Conservation (phyloP, 2,888 invertebrate genomes). For the Habroteleia sp. region DNA sequence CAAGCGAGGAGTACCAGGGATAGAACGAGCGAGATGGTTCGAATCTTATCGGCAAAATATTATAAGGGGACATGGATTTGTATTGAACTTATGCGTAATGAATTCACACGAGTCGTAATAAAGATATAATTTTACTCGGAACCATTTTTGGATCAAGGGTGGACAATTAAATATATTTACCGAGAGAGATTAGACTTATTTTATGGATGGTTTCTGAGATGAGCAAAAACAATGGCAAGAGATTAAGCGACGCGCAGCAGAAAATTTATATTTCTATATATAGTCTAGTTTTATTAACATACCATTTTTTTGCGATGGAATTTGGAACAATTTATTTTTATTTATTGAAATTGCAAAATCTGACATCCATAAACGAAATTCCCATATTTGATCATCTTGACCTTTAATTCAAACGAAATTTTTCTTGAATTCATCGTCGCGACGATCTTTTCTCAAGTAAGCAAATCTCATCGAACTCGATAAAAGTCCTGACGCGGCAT, state of each 20-base stretch:
- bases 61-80: constrained; percentile 71
- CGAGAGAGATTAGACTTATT: constrained; percentile 5
- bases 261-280: too few relatives aligned
- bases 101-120: constrained; percentile 58
- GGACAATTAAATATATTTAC: constrained; percentile 25
- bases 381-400: constrained; percentile 23
- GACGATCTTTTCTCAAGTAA: constrained; percentile 57
- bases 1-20: constrained; percentile 65
- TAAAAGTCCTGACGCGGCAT: constrained; percentile 76
- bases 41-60: constrained; percentile 76
- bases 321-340: too few relatives aligned
- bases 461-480: constrained; percentile 71
- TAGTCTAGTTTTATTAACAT: too few relatives aligned
- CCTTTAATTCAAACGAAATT: constrained; percentile 37
- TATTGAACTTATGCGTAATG: constrained; percentile 73
- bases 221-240: not conserved
- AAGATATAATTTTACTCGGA: constrained; percentile 25
- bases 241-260: too few relatives aligned
- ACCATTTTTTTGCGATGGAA: too few relatives aligned
- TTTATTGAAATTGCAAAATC: not conserved
- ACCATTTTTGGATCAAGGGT: constrained; percentile 16
- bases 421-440: constrained; percentile 53
- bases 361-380: constrained; percentile 8
- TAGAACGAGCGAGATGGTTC: constrained; percentile 65
- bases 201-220: not conserved